Conservation (phyloP, 1,140 invertebrate genomes). For the Lineus longissimus region DNA sequence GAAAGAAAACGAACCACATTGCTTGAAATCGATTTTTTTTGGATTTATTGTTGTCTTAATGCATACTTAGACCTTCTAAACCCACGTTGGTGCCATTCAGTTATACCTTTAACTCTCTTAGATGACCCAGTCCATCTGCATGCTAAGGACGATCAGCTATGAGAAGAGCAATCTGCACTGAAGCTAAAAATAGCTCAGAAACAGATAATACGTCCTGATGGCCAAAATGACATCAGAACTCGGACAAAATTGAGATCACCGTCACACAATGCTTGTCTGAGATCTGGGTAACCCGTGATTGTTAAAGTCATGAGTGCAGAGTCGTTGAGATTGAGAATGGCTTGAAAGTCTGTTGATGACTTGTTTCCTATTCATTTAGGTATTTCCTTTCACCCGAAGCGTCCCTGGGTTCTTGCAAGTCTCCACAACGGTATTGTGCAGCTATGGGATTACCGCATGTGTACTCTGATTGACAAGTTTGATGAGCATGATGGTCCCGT, state of each 20-base stretch:
- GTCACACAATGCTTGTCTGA: not conserved
- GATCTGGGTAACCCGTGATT: not conserved
- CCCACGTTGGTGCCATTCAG: too few species aligned
- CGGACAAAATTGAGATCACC: not conserved
- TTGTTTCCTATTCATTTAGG: too few species aligned
- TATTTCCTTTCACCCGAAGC: slow-evolving; percentile 94
- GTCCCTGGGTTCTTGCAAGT: slow-evolving; percentile 96
- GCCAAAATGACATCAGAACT: not conserved
- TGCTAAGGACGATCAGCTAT: too few species aligned
- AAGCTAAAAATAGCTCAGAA: too few species aligned
- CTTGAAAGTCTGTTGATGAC: slow-evolving; percentile 8
- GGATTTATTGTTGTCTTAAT: too few species aligned
- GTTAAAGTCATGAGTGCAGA: not conserved
- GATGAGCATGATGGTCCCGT: slow-evolving; percentile 99
- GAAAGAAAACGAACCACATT: too few species aligned
- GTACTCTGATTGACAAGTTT: slow-evolving; percentile 96
- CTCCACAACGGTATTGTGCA: slow-evolving; percentile 98
- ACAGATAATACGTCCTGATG: too few species aligned
- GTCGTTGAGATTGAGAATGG: not conserved
- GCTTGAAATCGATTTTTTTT: too few species aligned
- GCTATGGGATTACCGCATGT: slow-evolving; percentile 99
- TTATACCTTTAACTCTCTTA: too few species aligned
- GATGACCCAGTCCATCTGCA: too few species aligned
- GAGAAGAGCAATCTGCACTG: too few species aligned
- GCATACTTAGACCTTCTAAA: too few species aligned